Base-by-base conservation (phyloP, 2,797 vertebrate species). In the Rachycentron canadum region DNA sequence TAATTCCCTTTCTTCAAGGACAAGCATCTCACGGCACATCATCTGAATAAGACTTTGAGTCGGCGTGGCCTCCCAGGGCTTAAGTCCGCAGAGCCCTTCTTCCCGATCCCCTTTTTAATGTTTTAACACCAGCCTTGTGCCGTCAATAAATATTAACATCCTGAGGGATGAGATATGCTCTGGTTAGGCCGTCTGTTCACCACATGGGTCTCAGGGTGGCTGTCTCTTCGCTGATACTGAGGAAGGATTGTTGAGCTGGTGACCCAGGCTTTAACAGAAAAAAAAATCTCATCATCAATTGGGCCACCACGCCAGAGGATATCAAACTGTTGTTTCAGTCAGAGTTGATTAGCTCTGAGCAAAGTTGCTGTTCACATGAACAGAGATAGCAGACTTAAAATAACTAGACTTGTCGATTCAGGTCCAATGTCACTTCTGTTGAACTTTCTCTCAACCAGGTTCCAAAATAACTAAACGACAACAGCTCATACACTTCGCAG, bases 1-100 rank as follows among this genome's bases (percentile, higher is more conserved):
- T 82, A 93, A 96, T 90, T 95, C 95, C 94, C 94, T 97, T 94
- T 97, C 96, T 95, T 96, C 93, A 94, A 94, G 93, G 92, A 92
- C 92, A 91, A 91, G 91, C 85, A 91, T 93, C 90, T 92, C 87
- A 90, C 77, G 66, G 88, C 86, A 90, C 90, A 93, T 94, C 91
- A 92, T 94, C 89, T 94, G 92, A 94, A 94, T 94, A 89, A 91
- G 91, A 93, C 91, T 93, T 89, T 90, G 92, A 93, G 90, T 91
- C 84, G 73, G 78, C 66, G 62, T 87, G 87, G 89, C 92, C 89
- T 94, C 91, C 91, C 80, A 83, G 83, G 87, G 90, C 88, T 93
- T 91, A 90, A 91, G 84, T 91, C 90, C 71, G 69, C 78, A 88
- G 85, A 92, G 91, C 87, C 68, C 86, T 87, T 86, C 85, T 91